These are phyloP conservation scores for Poecilobothrus nobilitatus DNA, from an alignment of 2,888 invertebrate genomes.

Conservation along the genomic window DNA sequence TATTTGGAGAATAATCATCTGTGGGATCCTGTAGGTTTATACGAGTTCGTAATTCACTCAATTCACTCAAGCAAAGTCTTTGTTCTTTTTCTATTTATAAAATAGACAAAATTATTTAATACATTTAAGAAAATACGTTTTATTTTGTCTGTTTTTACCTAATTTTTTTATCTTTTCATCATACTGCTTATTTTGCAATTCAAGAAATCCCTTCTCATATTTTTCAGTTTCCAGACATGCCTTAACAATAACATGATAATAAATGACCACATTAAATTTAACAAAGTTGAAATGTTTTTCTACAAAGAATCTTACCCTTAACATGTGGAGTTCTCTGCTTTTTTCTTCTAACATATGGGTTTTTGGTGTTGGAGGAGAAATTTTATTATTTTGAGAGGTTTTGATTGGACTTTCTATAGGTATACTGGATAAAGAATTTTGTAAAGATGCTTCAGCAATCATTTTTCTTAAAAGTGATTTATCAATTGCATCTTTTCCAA, in stretches of 20 bases:
- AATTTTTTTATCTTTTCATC: conserved; percentile 31
- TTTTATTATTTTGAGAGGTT: conserved; percentile 26
- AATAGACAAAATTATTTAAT: conserved; percentile 7
- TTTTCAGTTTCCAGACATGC: conserved; percentile 37
- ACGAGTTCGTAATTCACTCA: conserved; percentile 30
- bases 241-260: conserved; percentile 21
- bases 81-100: conserved; percentile 26
- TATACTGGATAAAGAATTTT: conserved; percentile 5
- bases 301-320: conserved; percentile 29
- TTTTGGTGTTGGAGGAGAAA: conserved; percentile 35
- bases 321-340: conserved; percentile 33
- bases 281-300: neutral
- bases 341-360: conserved; percentile 35
- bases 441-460: conserved; percentile 25
- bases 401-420: conserved; percentile 24
- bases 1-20: conserved; percentile 24
- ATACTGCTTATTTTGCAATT: conserved; percentile 34
- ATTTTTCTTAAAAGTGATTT: conserved; percentile 30
- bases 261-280: neutral
- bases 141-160: conserved; percentile 25
- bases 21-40: conserved; percentile 23
- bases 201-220: conserved; percentile 37
- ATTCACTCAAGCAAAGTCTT: conserved; percentile 27
- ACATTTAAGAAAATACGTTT: conserved; percentile 12
- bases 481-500: conserved; percentile 27